Evolutionary conservation across 23 tunicate species (phyloP), one percentile per base, ranked within the genome.

Genomic region (Styela plicata): DNA sequence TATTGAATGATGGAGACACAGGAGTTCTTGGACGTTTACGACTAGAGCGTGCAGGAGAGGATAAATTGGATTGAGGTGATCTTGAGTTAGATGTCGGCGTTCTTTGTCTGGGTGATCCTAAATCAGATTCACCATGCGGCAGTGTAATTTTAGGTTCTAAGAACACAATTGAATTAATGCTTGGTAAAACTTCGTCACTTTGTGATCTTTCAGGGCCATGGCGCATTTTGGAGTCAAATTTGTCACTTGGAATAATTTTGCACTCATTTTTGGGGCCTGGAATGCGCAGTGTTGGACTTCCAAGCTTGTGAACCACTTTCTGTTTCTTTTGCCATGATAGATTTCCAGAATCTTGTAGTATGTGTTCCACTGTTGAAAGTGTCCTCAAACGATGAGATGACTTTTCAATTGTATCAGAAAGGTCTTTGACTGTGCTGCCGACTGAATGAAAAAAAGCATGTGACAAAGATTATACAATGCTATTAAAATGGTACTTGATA

Each of bases 141-240:
- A 83, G 19, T 17, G 74, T 63, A 10, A 83, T 34, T 63, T 74
- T 63, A 2, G 93, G 93, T 30, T 88, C 93, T 3, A 83, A 2
- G 78, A 88, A 83, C 7, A 88, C 93, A 31, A 88, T 74, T 20
- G 93, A 74, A 66, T 83, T 67, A 20, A 88, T 70, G 24, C 83
- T 69, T 10, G 86, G 84, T 70, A 83, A 62, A 10, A 74, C 22
- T 1, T 27, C 63, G 65, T 2, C 66, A 20, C 13, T 76, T 23
- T 53, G 37, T 18, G 79, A 19, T 18, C 20, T 74, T 31, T 20
- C 79, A 31, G 52, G 18, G 27, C 18, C 22, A 25, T 19, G 16
- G 17, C 22, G 21, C 17, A 57, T 31, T n/a, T 2, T 28, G 22
- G 57, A 19, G 78, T 73, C 36, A 35, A 26, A 25, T 5, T 66